A percentile compares a stretch with the other conserved stretches of the same genome.
These are phyloP conservation scores for Pachypanchax playfairii DNA, from an alignment of 2,113 vertebrate genomes.

Conservation along the genomic window DNA sequence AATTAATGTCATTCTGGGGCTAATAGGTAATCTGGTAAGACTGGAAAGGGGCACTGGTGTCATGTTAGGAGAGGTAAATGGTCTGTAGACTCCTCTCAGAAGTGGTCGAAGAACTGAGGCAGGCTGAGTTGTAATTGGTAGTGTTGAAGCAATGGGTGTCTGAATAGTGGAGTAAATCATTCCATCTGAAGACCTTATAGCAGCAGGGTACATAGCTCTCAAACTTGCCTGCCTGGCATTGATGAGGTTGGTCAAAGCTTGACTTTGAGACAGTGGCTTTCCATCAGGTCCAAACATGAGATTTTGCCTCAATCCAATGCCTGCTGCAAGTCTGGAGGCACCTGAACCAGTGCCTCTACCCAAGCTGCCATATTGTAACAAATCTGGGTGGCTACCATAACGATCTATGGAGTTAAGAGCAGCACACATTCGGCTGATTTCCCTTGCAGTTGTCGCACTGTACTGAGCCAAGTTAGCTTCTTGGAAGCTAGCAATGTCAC, in stretches of 20 bases:
- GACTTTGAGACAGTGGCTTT: slow-evolving; percentile 79
- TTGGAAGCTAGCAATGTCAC: slow-evolving; percentile 88
- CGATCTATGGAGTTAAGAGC: slow-evolving; percentile 97
- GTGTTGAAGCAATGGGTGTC: slow-evolving; percentile 94
- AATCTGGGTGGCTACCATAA: slow-evolving; percentile 84
- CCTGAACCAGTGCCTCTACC: slow-evolving; percentile 71
- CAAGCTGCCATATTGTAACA: slow-evolving; percentile 84
- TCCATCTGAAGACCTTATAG: slow-evolving; percentile 90
- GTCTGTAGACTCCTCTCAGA: slow-evolving; percentile 88
- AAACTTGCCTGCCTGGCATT: slow-evolving; percentile 84
- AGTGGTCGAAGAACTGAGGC: slow-evolving; percentile 88
- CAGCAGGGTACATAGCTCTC: slow-evolving; percentile 90
- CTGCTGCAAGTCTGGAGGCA: slow-evolving; percentile 79
- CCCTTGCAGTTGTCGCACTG: slow-evolving; percentile 94
- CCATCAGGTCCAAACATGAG: slow-evolving; percentile 88
- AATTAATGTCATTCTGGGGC: slow-evolving; percentile 84
- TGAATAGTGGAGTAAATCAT: slow-evolving; percentile 99
- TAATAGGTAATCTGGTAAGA: slow-evolving; percentile 85
- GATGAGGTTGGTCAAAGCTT: slow-evolving; percentile 84
- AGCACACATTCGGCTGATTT: slow-evolving; percentile 99
- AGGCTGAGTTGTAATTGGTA: slow-evolving; percentile 97
- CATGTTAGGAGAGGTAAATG: slow-evolving; percentile 82
- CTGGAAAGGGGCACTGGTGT: slow-evolving; percentile 89
- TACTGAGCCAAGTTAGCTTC: slow-evolving; percentile 97
- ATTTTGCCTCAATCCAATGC: slow-evolving; percentile 82